Evolutionary conservation across 23 tunicate genomes (phyloP).

Genomic region (Trididemnum clinides): DNA sequence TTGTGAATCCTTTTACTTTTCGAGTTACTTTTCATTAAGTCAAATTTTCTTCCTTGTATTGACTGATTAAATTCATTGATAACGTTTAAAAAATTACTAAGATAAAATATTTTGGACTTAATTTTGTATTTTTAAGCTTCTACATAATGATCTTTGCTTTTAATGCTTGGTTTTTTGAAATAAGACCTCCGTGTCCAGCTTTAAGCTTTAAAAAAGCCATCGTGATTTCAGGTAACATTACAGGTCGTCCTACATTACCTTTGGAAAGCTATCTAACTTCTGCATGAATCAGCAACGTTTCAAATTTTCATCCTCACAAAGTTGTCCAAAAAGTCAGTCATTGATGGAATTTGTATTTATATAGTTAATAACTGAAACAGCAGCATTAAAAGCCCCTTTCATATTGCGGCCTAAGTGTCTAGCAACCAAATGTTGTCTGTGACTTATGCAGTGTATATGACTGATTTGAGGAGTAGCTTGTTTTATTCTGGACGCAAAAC

Average conservation of each 20-base stretch:
- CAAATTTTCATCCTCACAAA: not conserved
- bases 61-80: no score
- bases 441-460: not conserved
- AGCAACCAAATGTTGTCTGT: not conserved
- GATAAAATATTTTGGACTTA: no score
- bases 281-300: not conserved
- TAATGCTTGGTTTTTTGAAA: not conserved
- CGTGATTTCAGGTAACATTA: not conserved
- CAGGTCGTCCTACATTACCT: not conserved
- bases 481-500: not conserved
- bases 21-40: no score
- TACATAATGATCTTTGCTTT: no score
- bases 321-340: not conserved
- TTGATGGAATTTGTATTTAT: not conserved
- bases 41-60: no score
- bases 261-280: not conserved
- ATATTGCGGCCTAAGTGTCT: not conserved
- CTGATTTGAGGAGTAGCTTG: not conserved
- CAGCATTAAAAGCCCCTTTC: not conserved
- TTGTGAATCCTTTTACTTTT: no score
- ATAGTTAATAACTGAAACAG: not conserved
- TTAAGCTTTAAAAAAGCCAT: not conserved
- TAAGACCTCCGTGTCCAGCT: not conserved
- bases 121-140: no score
- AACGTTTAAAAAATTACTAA: no score